Conservation (phyloP, 1,140 invertebrate genomes). For the Propsilocerus akamusi region DNA sequence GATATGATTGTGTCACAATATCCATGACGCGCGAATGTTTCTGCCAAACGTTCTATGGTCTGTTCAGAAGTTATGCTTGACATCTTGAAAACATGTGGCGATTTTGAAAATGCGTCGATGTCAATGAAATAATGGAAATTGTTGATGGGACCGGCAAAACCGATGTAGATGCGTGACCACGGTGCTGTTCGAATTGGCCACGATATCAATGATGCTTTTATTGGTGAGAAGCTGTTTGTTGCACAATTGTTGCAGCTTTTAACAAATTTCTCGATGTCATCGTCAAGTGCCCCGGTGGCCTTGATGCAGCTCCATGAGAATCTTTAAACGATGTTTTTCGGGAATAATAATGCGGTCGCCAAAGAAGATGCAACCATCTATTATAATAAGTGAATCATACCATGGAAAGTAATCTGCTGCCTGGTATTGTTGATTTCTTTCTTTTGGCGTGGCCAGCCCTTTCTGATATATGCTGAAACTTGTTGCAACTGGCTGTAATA, state of each 20-base stretch:
- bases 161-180: slow-evolving; percentile 23
- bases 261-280: slow-evolving; percentile 19
- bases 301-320: no score
- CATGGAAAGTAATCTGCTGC: slow-evolving; percentile 5
- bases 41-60: slow-evolving; percentile 7
- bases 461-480: background rate
- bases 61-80: slow-evolving; percentile 7
- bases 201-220: slow-evolving; percentile 3
- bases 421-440: no score
- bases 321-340: no score
- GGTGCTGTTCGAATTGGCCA: slow-evolving; percentile 17
- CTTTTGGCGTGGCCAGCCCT: background rate
- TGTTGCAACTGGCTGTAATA: no score
- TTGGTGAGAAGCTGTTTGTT: slow-evolving; percentile 3
- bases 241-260: slow-evolving; percentile 6
- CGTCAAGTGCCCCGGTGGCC: slow-evolving; percentile 22
- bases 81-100: slow-evolving; percentile 14
- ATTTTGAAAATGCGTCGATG: slow-evolving; percentile 21
- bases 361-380: slow-evolving; percentile 1
- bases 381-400: slow-evolving; percentile 1
- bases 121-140: slow-evolving; percentile 17
- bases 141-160: slow-evolving; percentile 21
- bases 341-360: slow-evolving; percentile 20
- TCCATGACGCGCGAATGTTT: slow-evolving; percentile 7
- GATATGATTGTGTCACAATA: slow-evolving; percentile 6